Base-by-base conservation (phyloP, 2,113 vertebrate genomes). In the Scomber colias region DNA sequence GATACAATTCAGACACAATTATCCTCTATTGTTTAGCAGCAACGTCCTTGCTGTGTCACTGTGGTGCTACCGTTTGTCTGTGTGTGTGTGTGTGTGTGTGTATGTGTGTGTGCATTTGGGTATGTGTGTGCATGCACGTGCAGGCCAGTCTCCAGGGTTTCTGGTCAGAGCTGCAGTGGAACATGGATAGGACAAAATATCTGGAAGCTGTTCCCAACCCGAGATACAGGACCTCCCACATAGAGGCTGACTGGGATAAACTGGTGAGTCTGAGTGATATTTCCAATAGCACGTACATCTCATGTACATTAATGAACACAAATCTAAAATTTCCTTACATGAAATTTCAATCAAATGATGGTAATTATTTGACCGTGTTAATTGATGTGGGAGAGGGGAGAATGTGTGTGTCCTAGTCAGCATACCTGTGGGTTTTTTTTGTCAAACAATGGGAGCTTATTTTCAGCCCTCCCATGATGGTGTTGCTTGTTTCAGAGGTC, bases 121-220 rank as follows among this genome's bases (percentile, higher is more conserved):
- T 56, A 60, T 75, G 60, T 74, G 27, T 67, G 59, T 27, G 24
- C 24, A 27, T 27, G 24, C 24, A 27, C 61, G 65, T 71, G 62
- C 75, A 95, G 97, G 89, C 93, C 77, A 93, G 90, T 82, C 93
- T 94, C 77, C 95, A 92, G 91, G 96, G 95, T 7, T 98, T 97
- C 92, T 99, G 97, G 97, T 94, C 95, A 73, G 97, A 97, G 84
- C 93, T 99, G 73, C 96, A 88, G 68, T 93, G 94, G 81, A 96
- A 96, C 90, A 89, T 96, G 24, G 97, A 99, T 60, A 95, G 92
- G 59, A 91, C 95, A 30, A 97, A 96, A 80, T 96, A 96, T 75
- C 91, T 95, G 5, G 85, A 95, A 3, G 87, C 95, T 3, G 94
- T 95, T 60, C 95, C 96, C 2, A 93, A 91, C 66, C 90, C 96